phyloP scores from a whole-genome alignment of 2,888 invertebrate genomes.

The Arctia plantaginis region DNA sequence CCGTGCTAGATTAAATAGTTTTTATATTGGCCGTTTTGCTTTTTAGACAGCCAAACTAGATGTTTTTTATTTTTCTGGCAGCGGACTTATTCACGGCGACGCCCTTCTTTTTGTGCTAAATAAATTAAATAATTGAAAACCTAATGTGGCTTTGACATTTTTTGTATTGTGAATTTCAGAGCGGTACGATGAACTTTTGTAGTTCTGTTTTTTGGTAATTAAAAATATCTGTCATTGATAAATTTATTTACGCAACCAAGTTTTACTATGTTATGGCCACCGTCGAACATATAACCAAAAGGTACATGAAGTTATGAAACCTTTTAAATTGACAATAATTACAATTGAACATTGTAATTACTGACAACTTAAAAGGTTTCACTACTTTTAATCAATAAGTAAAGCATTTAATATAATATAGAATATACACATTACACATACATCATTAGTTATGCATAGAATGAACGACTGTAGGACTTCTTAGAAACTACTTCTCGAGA shows the following conservation, averaged over 20 bases:
- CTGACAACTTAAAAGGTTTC: no score
- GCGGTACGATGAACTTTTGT: background rate
- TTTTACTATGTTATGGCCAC: background rate
- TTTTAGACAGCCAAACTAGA: background rate
- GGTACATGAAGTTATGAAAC: background rate
- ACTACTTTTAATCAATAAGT: background rate
- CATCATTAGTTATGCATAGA: no score
- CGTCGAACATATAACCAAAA: background rate
- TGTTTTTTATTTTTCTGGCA: background rate
- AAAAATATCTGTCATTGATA: background rate
- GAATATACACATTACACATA: no score
- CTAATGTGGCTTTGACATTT: background rate
- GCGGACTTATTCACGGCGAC: background rate
- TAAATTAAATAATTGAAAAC: background rate
- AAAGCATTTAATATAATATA: background rate
- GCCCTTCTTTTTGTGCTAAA: background rate
- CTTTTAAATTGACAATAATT: background rate
- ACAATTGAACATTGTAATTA: no score
- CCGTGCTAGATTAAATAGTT: conserved; percentile 46
- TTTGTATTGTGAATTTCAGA: background rate
- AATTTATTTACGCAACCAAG: background rate
- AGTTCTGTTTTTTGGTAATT: no score
- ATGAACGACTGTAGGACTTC: no score
- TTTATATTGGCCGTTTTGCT: conserved; percentile 32
- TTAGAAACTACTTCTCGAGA: no score